Conservation (phyloP, 2,113 vertebrate genomes). For the Xiphorhynchus elegans region DNA sequence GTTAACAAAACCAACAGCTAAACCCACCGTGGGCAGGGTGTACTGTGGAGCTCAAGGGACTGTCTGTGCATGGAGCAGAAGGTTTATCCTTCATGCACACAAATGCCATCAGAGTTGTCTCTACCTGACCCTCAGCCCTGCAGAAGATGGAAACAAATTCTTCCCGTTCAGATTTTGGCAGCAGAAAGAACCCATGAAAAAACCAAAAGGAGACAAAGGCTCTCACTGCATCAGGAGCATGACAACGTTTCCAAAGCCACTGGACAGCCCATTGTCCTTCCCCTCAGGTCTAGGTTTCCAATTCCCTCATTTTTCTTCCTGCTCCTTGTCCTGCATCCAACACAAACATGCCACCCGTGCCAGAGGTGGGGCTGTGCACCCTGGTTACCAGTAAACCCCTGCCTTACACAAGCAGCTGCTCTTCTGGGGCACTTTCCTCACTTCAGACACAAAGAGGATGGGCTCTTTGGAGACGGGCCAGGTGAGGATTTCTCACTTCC, state of each 20-base stretch:
- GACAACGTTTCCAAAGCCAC: rapidly evolving
- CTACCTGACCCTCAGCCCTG: not conserved
- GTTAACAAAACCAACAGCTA: not conserved
- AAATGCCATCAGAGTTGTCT: not conserved
- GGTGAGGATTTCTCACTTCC: rapidly evolving
- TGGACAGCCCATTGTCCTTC: not conserved
- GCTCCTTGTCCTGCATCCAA: not conserved
- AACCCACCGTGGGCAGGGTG: not conserved
- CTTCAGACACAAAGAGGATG: not conserved
- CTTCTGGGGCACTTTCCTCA: not conserved
- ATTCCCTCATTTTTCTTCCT: not conserved
- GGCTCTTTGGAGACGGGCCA: not conserved
- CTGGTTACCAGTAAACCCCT: not conserved
- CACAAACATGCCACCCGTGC: not conserved
- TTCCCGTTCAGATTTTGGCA: not conserved
- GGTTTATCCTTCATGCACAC: not conserved
- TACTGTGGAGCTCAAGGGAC: not conserved
- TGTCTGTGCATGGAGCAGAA: not conserved
- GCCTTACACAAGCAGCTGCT: not conserved
- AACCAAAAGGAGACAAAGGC: not conserved
- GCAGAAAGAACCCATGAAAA: not conserved
- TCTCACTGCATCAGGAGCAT: rapidly evolving
- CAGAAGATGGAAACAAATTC: not conserved
- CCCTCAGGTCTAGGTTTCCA: not conserved
- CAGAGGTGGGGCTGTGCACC: not conserved